phyloP scores from a whole-genome alignment of 2,888 invertebrate species.

The Metopia argyrocephala region DNA sequence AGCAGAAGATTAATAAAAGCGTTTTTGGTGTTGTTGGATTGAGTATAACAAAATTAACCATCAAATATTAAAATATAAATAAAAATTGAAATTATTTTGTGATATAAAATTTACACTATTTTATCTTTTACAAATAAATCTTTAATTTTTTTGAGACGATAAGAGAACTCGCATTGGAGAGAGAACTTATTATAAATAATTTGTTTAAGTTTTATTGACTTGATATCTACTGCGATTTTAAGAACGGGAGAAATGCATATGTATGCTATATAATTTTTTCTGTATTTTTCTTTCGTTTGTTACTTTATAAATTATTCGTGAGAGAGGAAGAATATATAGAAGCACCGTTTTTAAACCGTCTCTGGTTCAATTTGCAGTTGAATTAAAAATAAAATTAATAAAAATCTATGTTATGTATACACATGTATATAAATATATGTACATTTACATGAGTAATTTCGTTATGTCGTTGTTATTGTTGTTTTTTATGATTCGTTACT shows the following conservation, averaged over 20 bases:
- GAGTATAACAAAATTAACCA: constrained; percentile 25
- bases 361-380: not conserved
- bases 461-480: constrained; percentile 27
- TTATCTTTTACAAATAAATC: not conserved
- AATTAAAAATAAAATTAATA: not conserved
- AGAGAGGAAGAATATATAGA: not conserved
- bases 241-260: constrained; percentile 39
- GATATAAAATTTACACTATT: constrained; percentile 27
- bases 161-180: not conserved
- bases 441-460: constrained; percentile 36
- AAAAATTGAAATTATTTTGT: not conserved
- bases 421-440: constrained; percentile 15
- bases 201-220: not conserved
- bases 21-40: not conserved
- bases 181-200: not conserved
- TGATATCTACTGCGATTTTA: not conserved
- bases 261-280: not conserved
- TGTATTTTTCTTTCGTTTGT: not conserved
- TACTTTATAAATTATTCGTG: not conserved
- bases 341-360: constrained; percentile 4
- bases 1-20: not conserved
- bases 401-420: not conserved
- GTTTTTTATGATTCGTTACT: constrained; percentile 69
- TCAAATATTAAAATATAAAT: not conserved
- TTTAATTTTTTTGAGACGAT: too few relatives aligned